Base-by-base conservation (phyloP, 1,140 invertebrate species). In the Neotoxoptera formosana region DNA sequence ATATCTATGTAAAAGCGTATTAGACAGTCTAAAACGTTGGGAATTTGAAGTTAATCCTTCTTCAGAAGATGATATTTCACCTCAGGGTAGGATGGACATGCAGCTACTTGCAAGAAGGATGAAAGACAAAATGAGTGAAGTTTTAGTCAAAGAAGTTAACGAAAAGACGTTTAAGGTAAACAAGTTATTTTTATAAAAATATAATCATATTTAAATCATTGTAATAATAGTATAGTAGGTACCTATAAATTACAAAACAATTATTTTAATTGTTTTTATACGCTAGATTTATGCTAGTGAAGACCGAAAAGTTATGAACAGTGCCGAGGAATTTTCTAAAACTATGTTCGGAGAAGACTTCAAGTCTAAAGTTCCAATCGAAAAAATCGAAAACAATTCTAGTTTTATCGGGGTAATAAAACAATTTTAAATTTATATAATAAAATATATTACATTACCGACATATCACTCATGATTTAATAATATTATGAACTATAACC, bases 1-100 rank as follows among this genome's bases (percentile, higher is more conserved):
- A 34, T 23, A 93, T 60, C 56, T 94, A 51, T 94, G 94, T 86
- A 20, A 88, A 56, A 90, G 83, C 30, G 94, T 94, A 81, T 25
- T 94, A 84, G 92, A 94, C 11, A 94, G 91, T 48, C 51, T 94
- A n/a, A 94, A 94, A 56, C 88, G 91, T 34, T 94, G 94, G 94
- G 67, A 48, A 17, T 94, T 93, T 48, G 93, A 90, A 56, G 81
- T 94, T 14, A 93, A 91, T 41, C 83, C 88, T 3, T 34, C 91
- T n/a, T 86, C 93, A 20, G 94, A 93, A 53, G 87, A 94, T 34
- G 81, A 83, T 34, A 56, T 95, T 21, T 94, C 94, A 6, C 67
- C 84, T 0, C 94, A 94, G 81, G 94, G 94, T 21, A 87, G 90
- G 36, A 83, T 93, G 34, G 94, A 95, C 47, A 87, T 94, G 25